Percentiles rank a stretch among this genome's conserved stretches.
phyloP scores from a whole-genome alignment of 1,140 invertebrate genomes.

The Zelostemma sp. region DNA sequence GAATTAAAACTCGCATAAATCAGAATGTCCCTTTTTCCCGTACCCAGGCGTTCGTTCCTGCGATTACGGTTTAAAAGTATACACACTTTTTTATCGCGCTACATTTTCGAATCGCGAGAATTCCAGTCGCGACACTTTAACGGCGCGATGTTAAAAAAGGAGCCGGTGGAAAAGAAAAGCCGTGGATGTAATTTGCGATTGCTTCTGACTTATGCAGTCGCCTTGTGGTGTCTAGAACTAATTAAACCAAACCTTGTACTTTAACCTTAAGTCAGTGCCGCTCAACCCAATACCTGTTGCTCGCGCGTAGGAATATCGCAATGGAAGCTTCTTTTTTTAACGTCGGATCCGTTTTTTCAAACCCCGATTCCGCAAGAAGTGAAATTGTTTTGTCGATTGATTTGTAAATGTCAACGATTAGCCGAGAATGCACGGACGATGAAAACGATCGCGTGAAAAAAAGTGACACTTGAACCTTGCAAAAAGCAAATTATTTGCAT shows the following conservation, averaged over 20 bases:
- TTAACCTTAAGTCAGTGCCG: constrained; percentile 53
- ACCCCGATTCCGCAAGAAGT: no score
- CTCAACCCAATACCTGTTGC: constrained; percentile 38
- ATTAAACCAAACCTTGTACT: constrained; percentile 64
- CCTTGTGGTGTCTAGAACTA: constrained; percentile 35
- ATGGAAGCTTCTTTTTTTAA: no score
- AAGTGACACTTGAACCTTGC: background rate
- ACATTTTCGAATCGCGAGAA: constrained; percentile 7
- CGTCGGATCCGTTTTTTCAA: no score
- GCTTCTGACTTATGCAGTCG: constrained; percentile 17
- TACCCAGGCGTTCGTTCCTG: no score
- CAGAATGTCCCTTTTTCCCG: constrained; percentile 3
- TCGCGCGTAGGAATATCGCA: constrained; percentile 1
- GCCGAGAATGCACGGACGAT: background rate
- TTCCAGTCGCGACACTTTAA: constrained; percentile 23
- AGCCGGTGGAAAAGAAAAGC: constrained; percentile 12
- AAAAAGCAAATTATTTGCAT: constrained; percentile 31
- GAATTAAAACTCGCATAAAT: constrained; percentile 2
- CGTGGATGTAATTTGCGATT: constrained; percentile 27
- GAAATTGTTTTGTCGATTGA: no score
- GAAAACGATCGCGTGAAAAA: background rate
- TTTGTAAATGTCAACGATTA: no score
- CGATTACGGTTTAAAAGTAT: no score
- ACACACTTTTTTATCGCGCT: background rate
- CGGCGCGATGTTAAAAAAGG: constrained; percentile 4